phyloP scores from a whole-genome alignment of 2,113 vertebrate genomes.

The Thomomys bottae region DNA sequence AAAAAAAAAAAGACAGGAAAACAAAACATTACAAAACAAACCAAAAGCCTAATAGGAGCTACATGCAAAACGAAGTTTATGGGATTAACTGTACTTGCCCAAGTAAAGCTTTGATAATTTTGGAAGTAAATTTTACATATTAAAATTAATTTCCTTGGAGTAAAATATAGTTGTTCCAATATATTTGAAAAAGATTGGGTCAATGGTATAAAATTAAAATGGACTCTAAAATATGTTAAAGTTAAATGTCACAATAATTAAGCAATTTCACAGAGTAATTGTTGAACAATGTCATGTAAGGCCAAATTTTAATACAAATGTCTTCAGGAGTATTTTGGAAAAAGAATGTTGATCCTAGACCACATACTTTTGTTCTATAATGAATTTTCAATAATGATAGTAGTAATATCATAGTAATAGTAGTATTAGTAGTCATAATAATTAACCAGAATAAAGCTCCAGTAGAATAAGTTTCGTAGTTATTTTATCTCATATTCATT shows the following conservation, averaged over 20 bases:
- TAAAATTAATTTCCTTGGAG: neutral
- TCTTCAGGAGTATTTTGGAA: neutral
- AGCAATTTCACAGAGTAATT: neutral
- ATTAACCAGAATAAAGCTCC: neutral
- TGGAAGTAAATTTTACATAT: neutral
- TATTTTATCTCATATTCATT: neutral
- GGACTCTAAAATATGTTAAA: neutral
- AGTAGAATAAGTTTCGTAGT: neutral
- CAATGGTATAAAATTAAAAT: conserved; percentile 9
- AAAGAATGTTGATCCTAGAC: neutral
- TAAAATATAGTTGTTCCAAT: neutral
- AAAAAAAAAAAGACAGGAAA: too few relatives aligned
- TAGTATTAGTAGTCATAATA: conserved; percentile 14
- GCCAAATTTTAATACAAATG: neutral
- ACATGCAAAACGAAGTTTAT: neutral
- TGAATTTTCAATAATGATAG: conserved; percentile 9
- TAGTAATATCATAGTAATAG: neutral
- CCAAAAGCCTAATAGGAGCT: neutral
- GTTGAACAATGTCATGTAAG: neutral
- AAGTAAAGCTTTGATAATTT: neutral
- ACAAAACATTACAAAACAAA: too few relatives aligned
- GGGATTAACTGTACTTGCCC: neutral
- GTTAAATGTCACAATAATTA: neutral
- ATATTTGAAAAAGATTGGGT: neutral
- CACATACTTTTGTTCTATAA: neutral